Conservation (phyloP, 2,113 vertebrate species). For the Tinamus guttatus region DNA sequence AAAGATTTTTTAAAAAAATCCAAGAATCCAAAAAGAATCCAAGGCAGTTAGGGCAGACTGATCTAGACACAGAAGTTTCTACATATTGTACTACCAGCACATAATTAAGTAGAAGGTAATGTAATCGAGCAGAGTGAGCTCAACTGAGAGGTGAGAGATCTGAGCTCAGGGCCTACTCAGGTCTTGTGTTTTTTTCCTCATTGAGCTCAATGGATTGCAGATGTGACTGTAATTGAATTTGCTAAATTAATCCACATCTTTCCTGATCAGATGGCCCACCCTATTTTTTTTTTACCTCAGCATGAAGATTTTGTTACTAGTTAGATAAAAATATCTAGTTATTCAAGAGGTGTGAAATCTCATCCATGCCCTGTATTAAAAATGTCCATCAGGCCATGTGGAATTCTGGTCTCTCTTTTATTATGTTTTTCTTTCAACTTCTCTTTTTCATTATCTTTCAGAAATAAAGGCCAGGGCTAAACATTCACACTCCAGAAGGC, state of each 20-base stretch:
- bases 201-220: background rate
- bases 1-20: background rate
- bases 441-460: conserved; percentile 4
- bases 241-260: background rate
- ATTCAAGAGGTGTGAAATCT: background rate
- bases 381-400: background rate
- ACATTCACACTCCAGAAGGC: background rate
- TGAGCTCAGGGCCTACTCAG: background rate
- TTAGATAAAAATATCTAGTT: conserved; percentile 13
- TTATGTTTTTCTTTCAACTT: background rate
- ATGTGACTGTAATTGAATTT: background rate
- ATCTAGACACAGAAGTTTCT: background rate
- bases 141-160: too few relatives aligned
- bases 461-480: background rate
- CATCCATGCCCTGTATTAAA: background rate
- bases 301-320: background rate
- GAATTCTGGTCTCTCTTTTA: background rate
- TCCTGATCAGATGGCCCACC: background rate
- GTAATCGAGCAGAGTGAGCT: background rate
- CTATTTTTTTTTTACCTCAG: background rate
- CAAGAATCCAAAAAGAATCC: background rate
- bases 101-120: background rate
- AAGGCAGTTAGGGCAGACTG: background rate
- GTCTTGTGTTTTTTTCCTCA: background rate
- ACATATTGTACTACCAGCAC: background rate